Conservation (phyloP, 2,797 vertebrate species). For the Protosalanx chinensis region DNA sequence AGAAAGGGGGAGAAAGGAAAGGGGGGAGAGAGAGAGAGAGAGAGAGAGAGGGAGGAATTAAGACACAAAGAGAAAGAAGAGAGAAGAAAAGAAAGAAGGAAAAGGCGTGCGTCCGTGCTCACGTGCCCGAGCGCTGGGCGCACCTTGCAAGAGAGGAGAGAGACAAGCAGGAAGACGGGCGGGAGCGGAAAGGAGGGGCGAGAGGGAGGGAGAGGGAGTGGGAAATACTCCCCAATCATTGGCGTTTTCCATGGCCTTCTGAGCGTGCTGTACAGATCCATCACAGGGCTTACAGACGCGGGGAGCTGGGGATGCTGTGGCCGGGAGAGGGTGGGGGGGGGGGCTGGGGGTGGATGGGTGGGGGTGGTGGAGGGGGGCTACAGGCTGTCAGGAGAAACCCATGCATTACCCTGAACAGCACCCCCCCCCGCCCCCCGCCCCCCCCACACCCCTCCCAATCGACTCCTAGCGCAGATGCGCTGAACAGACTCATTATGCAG, state of each 20-base stretch:
- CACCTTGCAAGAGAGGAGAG: background rate
- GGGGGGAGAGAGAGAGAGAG: background rate
- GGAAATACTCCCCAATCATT: background rate
- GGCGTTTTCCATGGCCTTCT: background rate
- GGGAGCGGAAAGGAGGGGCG: background rate
- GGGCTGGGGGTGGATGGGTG: no score
- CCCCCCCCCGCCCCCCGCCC: no score
- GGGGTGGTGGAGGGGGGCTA: background rate
- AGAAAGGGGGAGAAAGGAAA: no score
- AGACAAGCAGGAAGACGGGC: conserved; percentile 7
- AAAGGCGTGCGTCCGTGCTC: no score
- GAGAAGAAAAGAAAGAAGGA: background rate
- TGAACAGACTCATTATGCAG: conserved; percentile 19
- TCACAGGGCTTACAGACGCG: background rate
- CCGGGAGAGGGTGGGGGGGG: no score
- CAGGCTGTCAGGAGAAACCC: background rate
- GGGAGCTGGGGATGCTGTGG: background rate
- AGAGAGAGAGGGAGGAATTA: background rate
- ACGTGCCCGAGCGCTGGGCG: no score
- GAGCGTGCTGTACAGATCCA: conserved; percentile 7
- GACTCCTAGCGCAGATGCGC: background rate
- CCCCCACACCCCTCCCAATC: conserved; percentile 1
- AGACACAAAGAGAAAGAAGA: background rate
- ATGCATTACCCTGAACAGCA: background rate
- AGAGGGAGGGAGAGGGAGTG: background rate